These are phyloP conservation scores for Oncorhynchus masou DNA, from an alignment of 2,113 vertebrate genomes.

Conservation along the genomic window DNA sequence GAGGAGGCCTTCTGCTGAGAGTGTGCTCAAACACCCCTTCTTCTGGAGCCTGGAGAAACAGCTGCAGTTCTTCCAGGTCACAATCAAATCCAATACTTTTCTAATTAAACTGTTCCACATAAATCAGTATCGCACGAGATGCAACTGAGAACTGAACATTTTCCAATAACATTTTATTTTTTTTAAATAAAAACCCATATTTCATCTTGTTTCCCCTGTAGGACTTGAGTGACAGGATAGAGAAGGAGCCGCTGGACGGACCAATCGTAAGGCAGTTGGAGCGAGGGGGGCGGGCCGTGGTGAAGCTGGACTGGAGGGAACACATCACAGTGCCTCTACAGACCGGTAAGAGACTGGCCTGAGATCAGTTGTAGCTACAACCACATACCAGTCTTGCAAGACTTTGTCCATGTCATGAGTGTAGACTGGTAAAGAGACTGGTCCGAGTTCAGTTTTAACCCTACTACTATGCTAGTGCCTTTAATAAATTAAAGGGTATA, in stretches of 20 bases:
- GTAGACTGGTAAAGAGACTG: too few species aligned
- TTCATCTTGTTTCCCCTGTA: constrained; percentile 52
- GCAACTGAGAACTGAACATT: too few species aligned
- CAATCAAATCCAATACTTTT: not conserved
- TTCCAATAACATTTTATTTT: too few species aligned
- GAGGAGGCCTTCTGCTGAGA: constrained; percentile 84
- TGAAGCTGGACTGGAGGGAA: constrained; percentile 92
- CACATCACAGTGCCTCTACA: constrained; percentile 91
- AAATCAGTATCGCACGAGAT: too few species aligned
- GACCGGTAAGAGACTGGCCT: not conserved
- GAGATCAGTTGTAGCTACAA: too few species aligned
- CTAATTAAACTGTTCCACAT: too few species aligned
- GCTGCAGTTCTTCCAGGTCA: constrained; percentile 97
- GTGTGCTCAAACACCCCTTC: constrained; percentile 92
- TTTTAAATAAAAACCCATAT: not conserved
- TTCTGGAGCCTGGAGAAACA: constrained; percentile 96
- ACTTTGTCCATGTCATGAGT: too few species aligned
- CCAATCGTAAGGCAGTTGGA: constrained; percentile 90
- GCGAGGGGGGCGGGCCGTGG: constrained; percentile 88
- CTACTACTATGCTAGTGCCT: too few species aligned
- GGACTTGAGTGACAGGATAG: constrained; percentile 97
- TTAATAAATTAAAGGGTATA: too few species aligned
- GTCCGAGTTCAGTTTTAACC: too few species aligned
- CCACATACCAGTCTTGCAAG: too few species aligned
- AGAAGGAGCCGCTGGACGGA: constrained; percentile 92